Evolutionary conservation across 1,140 invertebrate genomes (phyloP).

Genomic region (Drosophila takahashii): DNA sequence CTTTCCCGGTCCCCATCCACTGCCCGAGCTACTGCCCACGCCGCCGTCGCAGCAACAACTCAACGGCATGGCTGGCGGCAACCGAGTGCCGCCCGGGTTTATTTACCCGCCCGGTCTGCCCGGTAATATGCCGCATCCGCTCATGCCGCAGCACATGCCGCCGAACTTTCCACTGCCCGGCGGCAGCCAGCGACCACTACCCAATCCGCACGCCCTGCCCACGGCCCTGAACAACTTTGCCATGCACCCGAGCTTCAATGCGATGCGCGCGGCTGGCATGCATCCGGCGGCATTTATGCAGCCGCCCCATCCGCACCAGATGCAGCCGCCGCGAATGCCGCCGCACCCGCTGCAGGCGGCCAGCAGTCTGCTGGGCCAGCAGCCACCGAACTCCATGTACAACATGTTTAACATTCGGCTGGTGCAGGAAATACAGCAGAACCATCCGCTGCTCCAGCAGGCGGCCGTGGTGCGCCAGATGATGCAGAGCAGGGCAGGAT

Average conservation of each 20-base stretch:
- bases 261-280: slow-evolving; percentile 80
- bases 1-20: slow-evolving; percentile 58
- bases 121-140: slow-evolving; percentile 63
- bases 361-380: slow-evolving; percentile 63
- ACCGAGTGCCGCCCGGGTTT: slow-evolving; percentile 68
- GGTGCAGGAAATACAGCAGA: slow-evolving; percentile 87
- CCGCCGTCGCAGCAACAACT: slow-evolving; percentile 59
- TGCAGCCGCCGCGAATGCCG: slow-evolving; percentile 69
- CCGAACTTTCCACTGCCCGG: slow-evolving; percentile 64
- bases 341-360: slow-evolving; percentile 54
- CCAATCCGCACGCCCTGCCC: slow-evolving; percentile 79
- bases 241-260: slow-evolving; percentile 84
- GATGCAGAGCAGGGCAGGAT: slow-evolving; percentile 50
- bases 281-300: slow-evolving; percentile 85
- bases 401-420: slow-evolving; percentile 85
- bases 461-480: slow-evolving; percentile 64
- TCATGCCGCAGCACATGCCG: slow-evolving; percentile 74
- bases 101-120: slow-evolving; percentile 64
- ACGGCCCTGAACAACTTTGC: slow-evolving; percentile 83
- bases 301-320: slow-evolving; percentile 52
- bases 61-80: slow-evolving; percentile 61
- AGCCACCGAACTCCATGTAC: slow-evolving; percentile 71
- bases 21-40: slow-evolving; percentile 72
- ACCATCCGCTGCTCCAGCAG: slow-evolving; percentile 86
- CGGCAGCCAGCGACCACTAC: slow-evolving; percentile 77